Evolutionary conservation across 2,888 invertebrate genomes (phyloP), one percentile per base, ranked within the genome.

Genomic region (Euphydryas editha): DNA sequence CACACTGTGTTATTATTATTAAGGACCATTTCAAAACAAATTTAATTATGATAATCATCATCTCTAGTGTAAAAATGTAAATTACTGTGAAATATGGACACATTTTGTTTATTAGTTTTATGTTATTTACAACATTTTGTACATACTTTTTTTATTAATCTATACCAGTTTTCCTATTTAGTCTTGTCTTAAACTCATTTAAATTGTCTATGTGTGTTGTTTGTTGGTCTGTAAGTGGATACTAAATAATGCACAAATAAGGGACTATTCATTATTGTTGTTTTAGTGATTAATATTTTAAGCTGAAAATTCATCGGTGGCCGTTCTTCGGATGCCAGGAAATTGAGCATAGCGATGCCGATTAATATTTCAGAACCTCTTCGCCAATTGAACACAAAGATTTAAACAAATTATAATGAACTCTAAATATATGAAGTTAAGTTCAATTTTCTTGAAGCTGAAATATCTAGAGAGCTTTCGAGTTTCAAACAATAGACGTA

Each of bases 321-420:
- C 83, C 82, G 81, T 82, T 83, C 83, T 86, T 84, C 85, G 87
- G 88, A 86, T 87, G 86, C 86, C 87, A 87, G 90, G 90, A 91
- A 90, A 90, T 90, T 91, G 90, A 86, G 89, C 90, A 89, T 89
- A 88, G 89, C 88, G 84, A 54, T 79, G 77, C 80, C 84, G 83
- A 86, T 91, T 89, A 90, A 90, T 90, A 90, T 90, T 91, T 90
- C 84, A 90, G 86, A 86, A 84, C 87, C 86, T 86, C 87, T 87
- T 87, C 84, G 84, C 75, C 85, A 85, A 87, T 88, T 87, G 87
- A 82, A 82, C 58, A 37, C 42, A 36, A 44, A 2, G n/a, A 54
- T n/a, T 13, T 11, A n/a, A 21, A 13, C 20, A 4, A 21, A 13
- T 37, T 17, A 49, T 47, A 71, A 67, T 72, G 44, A 24, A 69